phyloP scores from a whole-genome alignment of 2,113 vertebrate genomes.

The Grantiella picta region DNA sequence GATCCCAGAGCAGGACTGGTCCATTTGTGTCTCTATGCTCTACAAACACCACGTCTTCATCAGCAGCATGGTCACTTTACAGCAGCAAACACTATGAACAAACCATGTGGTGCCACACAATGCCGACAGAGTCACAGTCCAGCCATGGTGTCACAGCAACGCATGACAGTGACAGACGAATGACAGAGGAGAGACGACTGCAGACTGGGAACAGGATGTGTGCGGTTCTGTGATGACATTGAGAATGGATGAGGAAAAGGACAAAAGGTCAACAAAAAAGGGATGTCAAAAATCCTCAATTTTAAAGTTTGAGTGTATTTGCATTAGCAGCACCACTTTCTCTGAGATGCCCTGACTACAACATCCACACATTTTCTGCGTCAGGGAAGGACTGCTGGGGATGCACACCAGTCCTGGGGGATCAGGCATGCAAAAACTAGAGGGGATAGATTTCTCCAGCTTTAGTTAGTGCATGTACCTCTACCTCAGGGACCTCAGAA shows the following conservation, averaged over 20 bases:
- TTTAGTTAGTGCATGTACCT: neutral
- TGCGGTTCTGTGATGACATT: slow-evolving; percentile 1
- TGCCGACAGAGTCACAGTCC: neutral
- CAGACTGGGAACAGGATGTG: neutral
- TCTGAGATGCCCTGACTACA: neutral
- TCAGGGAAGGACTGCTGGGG: neutral
- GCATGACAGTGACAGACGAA: neutral
- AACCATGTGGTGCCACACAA: neutral
- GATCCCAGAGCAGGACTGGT: neutral
- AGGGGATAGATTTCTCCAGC: neutral
- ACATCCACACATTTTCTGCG: neutral
- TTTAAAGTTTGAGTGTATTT: slow-evolving; percentile 34
- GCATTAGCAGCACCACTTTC: slow-evolving; percentile 57
- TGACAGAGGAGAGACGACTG: neutral
- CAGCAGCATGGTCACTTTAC: neutral
- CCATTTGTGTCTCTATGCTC: neutral
- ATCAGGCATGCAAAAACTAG: neutral
- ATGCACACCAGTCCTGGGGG: neutral
- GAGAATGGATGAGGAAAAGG: slow-evolving; percentile 31
- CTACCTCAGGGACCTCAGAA: neutral
- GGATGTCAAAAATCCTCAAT: slow-evolving; percentile 64
- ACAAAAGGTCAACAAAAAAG: slow-evolving; percentile 59
- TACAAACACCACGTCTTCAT: neutral
- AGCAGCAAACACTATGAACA: neutral
- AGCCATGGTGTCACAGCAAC: slow-evolving; percentile 30